Conservation (phyloP, 2,888 invertebrate species). For the Phragmatobia fuliginosa region DNA sequence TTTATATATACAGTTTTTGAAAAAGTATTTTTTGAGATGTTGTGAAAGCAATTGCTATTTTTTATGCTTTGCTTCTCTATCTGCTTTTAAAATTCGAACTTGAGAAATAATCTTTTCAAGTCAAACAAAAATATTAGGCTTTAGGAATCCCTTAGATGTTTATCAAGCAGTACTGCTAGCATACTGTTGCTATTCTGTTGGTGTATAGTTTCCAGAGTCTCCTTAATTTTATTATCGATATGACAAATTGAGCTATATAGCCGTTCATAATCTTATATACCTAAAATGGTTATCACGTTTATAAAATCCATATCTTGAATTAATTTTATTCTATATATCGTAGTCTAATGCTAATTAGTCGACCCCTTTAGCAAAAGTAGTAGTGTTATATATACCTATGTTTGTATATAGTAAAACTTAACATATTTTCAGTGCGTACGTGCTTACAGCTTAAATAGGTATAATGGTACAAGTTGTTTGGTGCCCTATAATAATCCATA, state of each 20-base stretch:
- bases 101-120: too few species aligned
- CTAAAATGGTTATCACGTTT: accelerated
- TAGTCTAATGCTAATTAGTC: not conserved
- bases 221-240: not conserved
- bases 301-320: too few species aligned
- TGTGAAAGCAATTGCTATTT: not conserved
- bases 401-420: slow-evolving; percentile 21
- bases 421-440: slow-evolving; percentile 28
- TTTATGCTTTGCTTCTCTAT: too few species aligned
- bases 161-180: not conserved
- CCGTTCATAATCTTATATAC: too few species aligned
- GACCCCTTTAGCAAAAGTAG: not conserved
- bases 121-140: too few species aligned
- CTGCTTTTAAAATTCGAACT: too few species aligned
- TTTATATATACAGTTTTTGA: not conserved
- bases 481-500: slow-evolving; percentile 47
- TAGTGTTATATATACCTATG: not conserved
- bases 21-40: not conserved
- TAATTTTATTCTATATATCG: too few species aligned
- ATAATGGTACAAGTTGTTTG: slow-evolving; percentile 48
- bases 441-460: slow-evolving; percentile 37
- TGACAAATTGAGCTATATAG: too few species aligned
- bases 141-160: not conserved
- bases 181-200: not conserved
- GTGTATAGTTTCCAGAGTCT: not conserved